Conservation (phyloP, 2,797 vertebrate genomes). For the Hephaestus fuliginosus region DNA sequence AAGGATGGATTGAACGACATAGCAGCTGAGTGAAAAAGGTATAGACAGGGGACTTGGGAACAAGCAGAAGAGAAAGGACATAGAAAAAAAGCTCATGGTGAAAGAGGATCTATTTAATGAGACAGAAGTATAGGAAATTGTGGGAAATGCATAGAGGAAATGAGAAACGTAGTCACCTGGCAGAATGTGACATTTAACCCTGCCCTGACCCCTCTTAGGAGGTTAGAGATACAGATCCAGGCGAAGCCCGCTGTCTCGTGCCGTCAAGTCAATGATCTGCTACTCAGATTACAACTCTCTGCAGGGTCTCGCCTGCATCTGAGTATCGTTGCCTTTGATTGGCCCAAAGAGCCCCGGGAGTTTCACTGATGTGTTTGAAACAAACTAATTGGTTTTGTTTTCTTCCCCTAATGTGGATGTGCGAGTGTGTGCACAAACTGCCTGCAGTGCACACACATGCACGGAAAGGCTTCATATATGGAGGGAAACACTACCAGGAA, state of each 20-base stretch:
- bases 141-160: conserved; percentile 9
- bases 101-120: conserved; percentile 15
- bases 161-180: conserved; percentile 46
- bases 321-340: conserved; percentile 71
- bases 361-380: conserved; percentile 67
- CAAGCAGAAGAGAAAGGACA: conserved; percentile 8
- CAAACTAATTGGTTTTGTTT: conserved; percentile 76
- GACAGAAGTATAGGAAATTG: neutral
- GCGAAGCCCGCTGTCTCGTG: conserved; percentile 27
- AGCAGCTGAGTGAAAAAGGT: conserved; percentile 33
- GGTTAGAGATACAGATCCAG: conserved; percentile 46
- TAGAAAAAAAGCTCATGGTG: neutral
- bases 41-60: conserved; percentile 8
- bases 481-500: conserved; percentile 32
- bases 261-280: conserved; percentile 51
- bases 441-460: conserved; percentile 57
- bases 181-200: conserved; percentile 52
- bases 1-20: conserved; percentile 47
- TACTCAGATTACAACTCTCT: conserved; percentile 61
- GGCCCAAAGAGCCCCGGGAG: conserved; percentile 60
- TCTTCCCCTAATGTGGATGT: conserved; percentile 54
- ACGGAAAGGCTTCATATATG: conserved; percentile 37
- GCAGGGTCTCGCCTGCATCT: conserved; percentile 46
- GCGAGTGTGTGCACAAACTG: conserved; percentile 45
- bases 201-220: conserved; percentile 37